Base-by-base conservation (phyloP, 2,797 vertebrate genomes). In the Anguilla megastoma region DNA sequence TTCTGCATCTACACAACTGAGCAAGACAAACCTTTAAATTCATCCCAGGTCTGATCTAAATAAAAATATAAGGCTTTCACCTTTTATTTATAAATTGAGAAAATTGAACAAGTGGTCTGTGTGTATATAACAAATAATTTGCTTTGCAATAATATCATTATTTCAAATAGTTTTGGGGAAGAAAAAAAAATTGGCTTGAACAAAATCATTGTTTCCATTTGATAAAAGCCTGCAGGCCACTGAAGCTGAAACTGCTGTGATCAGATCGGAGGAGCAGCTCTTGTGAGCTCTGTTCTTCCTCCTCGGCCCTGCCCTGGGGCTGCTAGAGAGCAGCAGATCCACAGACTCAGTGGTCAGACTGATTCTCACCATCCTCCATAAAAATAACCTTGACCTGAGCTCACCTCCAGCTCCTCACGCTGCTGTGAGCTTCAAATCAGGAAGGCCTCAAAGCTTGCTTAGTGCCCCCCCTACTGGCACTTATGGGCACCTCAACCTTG, bases 381-480 rank as follows among this genome's bases (percentile, higher is more conserved):
- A 50, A 9, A 50, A 4, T 58, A 27, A 24, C 33, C 36, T 48
- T 74, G 45, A 74, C 63, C 66, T 71, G 41, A 50, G 45, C 66
- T 52, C 18, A 63, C 60, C 84, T 85, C 84, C 45, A 9, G 45
- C 45, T 50, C 45, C 7, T 36, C 54, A 85, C 1, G 21, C 84
- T 36, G 27, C 84, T 33, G 16, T 56, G 83, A n/a, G 56, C 52
- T 18, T 27, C 52, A 85, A 10, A 60, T 60, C 18, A 58, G 52
- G 71, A 85, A 3, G 58, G 58, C 83, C 52, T 33, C 0, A 80
- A 80, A 3, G 33, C 21, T 41, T 36, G 33, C 36, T 7, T 63
- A 85, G 27, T 54, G 84, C 84, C 0, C 84, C 84, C 84, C 58
- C 84, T 85, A 58, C 84, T 66, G 84, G 56, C 60, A 33, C n/a